phyloP scores from a whole-genome alignment of 2,797 vertebrate genomes.

The Myoxocephalus aenaeus region DNA sequence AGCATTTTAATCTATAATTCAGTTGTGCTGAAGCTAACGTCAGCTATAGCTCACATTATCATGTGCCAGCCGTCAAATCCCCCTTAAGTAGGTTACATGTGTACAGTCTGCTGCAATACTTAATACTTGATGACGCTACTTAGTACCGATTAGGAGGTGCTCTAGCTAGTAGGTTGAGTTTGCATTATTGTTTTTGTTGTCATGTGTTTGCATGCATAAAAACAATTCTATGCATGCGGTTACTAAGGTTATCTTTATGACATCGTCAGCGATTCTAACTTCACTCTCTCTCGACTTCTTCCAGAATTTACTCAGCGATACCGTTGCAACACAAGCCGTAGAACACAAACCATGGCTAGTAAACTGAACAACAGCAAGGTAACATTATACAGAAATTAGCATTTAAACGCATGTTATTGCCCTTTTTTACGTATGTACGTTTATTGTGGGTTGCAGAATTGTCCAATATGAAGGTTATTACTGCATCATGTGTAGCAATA shows the following conservation, averaged over 20 bases:
- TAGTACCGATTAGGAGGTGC: not conserved
- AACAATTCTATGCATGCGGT: too few relatives aligned
- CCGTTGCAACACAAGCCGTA: too few relatives aligned
- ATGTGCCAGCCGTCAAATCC: too few relatives aligned
- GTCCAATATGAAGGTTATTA: not conserved
- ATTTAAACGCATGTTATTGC: too few relatives aligned
- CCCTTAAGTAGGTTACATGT: too few relatives aligned
- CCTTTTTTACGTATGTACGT: too few relatives aligned
- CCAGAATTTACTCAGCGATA: not conserved
- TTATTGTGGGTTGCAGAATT: not conserved
- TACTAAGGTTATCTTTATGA: too few relatives aligned
- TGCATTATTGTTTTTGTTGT: not conserved
- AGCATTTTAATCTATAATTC: not conserved
- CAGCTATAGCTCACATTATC: not conserved
- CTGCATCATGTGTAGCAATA: not conserved
- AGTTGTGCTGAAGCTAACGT: not conserved
- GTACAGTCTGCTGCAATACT: not conserved
- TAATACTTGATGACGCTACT: not conserved
- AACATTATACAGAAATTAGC: too few relatives aligned
- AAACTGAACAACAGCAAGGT: too few relatives aligned
- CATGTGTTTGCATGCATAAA: not conserved
- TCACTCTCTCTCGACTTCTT: not conserved
- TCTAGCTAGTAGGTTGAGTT: not conserved
- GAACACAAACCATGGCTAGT: too few relatives aligned
- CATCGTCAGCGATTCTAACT: not conserved